phyloP scores from a whole-genome alignment of 1,140 invertebrate species.

The Limonius californicus region DNA sequence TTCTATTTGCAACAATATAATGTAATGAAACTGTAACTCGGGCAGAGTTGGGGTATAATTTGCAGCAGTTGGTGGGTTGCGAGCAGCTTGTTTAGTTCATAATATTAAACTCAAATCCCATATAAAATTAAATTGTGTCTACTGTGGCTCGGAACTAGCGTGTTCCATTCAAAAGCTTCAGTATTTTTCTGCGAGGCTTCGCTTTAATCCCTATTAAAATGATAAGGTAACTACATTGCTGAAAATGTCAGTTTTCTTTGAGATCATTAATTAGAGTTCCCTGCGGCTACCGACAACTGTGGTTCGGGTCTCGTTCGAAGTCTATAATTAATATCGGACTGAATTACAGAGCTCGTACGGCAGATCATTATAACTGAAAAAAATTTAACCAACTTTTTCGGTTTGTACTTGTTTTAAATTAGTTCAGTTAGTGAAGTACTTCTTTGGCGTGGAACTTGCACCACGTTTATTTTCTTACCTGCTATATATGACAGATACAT shows the following conservation, averaged over 20 bases:
- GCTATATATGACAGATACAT: too few species aligned
- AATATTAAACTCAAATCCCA: conserved; percentile 10
- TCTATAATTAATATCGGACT: conserved; percentile 5
- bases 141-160: conserved; percentile 1
- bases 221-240: conserved; percentile 9
- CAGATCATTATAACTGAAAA: not conserved
- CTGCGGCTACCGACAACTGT: conserved; percentile 12
- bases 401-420: too few species aligned
- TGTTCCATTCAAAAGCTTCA: conserved; percentile 1
- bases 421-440: too few species aligned
- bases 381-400: too few species aligned
- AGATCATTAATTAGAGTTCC: conserved; percentile 15
- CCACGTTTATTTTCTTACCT: too few species aligned
- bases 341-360: not conserved
- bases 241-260: conserved; percentile 17
- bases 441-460: too few species aligned
- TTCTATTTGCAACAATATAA: conserved; percentile 9
- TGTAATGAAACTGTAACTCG: conserved; percentile 9
- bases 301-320: not conserved
- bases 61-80: conserved; percentile 4
- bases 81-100: conserved; percentile 10
- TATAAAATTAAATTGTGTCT: conserved; percentile 14
- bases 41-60: conserved; percentile 7
- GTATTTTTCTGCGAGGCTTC: not conserved
- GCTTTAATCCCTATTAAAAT: conserved; percentile 8